Percentiles rank a stretch among this genome's conserved stretches.
These are phyloP conservation scores for Ceryle rudis DNA, from an alignment of 2,797 vertebrate genomes.

Conservation along the genomic window DNA sequence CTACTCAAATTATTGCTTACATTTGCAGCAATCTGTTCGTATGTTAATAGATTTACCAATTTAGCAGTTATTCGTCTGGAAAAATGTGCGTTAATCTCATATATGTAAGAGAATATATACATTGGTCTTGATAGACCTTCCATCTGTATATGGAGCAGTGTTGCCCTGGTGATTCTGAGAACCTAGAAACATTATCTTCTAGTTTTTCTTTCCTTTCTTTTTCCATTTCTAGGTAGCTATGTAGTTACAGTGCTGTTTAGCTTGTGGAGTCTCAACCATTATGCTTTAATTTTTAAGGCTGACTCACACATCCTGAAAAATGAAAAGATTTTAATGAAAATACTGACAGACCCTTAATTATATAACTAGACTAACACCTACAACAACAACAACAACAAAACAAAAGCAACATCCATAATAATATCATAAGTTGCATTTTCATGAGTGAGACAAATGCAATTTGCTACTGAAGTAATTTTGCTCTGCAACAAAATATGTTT, in stretches of 20 bases:
- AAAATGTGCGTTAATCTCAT: constrained; percentile 6
- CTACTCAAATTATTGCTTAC: constrained; percentile 38
- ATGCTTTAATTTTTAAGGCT: constrained; percentile 21
- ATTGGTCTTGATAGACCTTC: not conserved
- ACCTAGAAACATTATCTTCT: not conserved
- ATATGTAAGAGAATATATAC: not conserved
- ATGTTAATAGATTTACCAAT: constrained; percentile 37
- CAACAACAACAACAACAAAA: not conserved
- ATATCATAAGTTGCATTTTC: constrained; percentile 17
- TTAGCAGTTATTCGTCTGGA: constrained; percentile 24
- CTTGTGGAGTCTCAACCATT: not conserved
- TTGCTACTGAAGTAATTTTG: constrained; percentile 44
- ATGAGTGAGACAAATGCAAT: constrained; percentile 44
- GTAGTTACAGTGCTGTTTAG: not conserved
- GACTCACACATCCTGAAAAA: constrained; percentile 32
- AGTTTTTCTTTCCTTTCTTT: not conserved
- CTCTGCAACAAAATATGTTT: constrained; percentile 36
- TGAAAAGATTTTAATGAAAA: constrained; percentile 52
- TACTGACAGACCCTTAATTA: constrained; percentile 50
- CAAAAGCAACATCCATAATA: constrained; percentile 13
- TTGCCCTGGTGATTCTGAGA: not conserved
- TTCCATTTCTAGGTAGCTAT: not conserved
- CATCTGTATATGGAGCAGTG: fast-evolving
- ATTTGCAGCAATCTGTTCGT: constrained; percentile 38
- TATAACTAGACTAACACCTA: constrained; percentile 10